Evolutionary conservation across 2,797 vertebrate genomes (phyloP), one percentile per base, ranked within the genome.

Genomic region (Propithecus deckenii): DNA sequence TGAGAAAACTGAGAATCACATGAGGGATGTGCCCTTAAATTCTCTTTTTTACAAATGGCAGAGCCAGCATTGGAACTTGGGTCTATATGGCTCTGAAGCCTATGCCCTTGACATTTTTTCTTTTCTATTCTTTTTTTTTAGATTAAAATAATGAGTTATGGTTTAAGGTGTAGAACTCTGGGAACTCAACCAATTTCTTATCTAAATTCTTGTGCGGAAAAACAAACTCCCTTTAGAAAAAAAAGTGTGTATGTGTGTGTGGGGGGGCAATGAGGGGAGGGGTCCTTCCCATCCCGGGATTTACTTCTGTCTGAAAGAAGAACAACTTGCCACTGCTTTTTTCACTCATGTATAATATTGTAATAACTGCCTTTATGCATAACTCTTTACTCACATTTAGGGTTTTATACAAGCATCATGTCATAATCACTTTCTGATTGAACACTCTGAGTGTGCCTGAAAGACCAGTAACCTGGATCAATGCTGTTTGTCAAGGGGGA

Each of bases 191-290:
- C 79, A 94, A 81, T 91, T 76, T 71, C 22, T 76, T 93, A 10
- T 72, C 79, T 93, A 76, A 89, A 89, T 88, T 94, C 65, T 86
- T 91, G 43, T 91, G 38, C 28, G 91, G 81, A 87, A 55, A 83
- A 74, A 86, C 55, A 57, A 75, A 57, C 9, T 30, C 72, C 12
- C 48, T 81, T 95, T 74, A 65, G 48, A 81, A 76, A 14, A 80
- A 76, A 87, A 75, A 41, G 4, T 71, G 7, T 52, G 46, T 72
- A 4, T 63, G 7, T 52, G 38, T 38, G 38, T 38, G 12, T 41
- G 25, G 79, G 63, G 55, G 38, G 83, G 38, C 38, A 25, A 7
- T 32, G 18, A 13, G 3, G 11, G 85, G 5, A 1, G 1, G 14
- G 17, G 61, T 52, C 41, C 90, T 72, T 92, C 67, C 55, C 75